Percentiles rank a stretch among this genome's conserved stretches.
Evolutionary conservation across 1,140 invertebrate species (phyloP).

Genomic region (Eupristina koningsbergeri): DNA sequence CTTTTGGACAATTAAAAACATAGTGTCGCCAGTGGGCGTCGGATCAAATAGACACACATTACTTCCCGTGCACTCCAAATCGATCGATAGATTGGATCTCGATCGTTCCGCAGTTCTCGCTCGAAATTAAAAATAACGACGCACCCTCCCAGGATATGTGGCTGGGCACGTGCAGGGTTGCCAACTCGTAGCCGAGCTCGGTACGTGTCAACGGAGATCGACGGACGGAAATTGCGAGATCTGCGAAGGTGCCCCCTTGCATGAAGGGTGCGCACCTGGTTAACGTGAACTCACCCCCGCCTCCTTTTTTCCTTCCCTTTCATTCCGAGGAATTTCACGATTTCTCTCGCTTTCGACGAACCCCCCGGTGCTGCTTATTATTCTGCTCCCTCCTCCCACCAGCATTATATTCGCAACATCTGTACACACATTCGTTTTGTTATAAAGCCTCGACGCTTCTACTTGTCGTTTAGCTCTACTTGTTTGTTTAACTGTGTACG

Average conservation of each 20-base stretch:
- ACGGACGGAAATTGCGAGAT: neutral
- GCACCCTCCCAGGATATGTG: neutral
- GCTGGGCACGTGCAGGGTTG: neutral
- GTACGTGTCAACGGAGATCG: neutral
- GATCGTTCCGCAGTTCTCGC: neutral
- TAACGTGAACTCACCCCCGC: neutral
- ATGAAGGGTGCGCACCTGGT: neutral
- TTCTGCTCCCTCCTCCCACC: neutral
- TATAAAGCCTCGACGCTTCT: neutral
- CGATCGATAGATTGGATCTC: neutral
- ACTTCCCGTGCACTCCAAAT: neutral
- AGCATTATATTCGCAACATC: neutral
- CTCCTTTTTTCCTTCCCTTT: neutral
- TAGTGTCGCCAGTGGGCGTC: no score
- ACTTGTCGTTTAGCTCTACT: neutral
- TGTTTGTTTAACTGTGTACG: neutral
- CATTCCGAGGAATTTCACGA: constrained; percentile 9
- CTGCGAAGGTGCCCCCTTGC: neutral
- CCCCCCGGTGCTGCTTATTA: neutral
- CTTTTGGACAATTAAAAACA: neutral
- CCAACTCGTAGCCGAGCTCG: neutral
- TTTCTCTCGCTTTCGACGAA: neutral
- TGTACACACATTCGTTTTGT: neutral
- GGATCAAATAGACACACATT: no score
- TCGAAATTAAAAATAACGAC: neutral